A percentile compares a stretch with the other conserved stretches of the same genome.
Evolutionary conservation across 2,113 vertebrate species (phyloP).

Genomic region (Stigmatopora argus): DNA sequence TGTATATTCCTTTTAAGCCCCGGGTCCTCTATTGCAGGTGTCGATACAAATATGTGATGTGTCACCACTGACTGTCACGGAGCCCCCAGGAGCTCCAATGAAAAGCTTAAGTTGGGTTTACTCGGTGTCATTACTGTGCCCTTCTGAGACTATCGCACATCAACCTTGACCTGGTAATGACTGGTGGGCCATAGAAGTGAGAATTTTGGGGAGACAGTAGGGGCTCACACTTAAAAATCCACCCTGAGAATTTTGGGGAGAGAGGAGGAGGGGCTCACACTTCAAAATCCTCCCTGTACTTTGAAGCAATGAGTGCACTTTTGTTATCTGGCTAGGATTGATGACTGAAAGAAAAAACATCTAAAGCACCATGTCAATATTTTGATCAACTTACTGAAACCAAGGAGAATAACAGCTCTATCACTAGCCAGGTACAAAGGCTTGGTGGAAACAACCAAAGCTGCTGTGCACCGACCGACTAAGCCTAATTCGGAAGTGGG

Average conservation of each 20-base stretch:
- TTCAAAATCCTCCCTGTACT: slow-evolving; percentile 52
- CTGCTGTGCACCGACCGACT: too few species aligned
- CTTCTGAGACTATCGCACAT: slow-evolving; percentile 53
- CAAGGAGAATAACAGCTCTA: background rate
- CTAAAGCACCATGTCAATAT: background rate
- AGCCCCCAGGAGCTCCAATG: slow-evolving; percentile 16
- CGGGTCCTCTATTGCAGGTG: slow-evolving; percentile 52
- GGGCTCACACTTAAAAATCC: slow-evolving; percentile 45
- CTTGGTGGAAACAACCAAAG: too few species aligned
- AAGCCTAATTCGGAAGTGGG: too few species aligned
- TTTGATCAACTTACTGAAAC: background rate
- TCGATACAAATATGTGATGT: slow-evolving; percentile 56
- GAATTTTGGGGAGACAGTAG: background rate
- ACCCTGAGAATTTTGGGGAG: slow-evolving; percentile 36
- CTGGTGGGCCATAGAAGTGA: slow-evolving; percentile 37
- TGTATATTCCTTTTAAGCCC: slow-evolving; percentile 47
- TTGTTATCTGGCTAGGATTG: slow-evolving; percentile 60
- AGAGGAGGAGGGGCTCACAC: slow-evolving; percentile 7
- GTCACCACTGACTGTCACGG: slow-evolving; percentile 24
- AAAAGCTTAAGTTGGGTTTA: slow-evolving; percentile 46
- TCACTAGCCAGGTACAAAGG: background rate
- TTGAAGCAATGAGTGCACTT: slow-evolving; percentile 39
- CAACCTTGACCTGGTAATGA: slow-evolving; percentile 27
- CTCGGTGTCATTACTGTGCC: slow-evolving; percentile 48
- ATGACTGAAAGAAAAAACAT: slow-evolving; percentile 9